A percentile compares a stretch with the other conserved stretches of the same genome.
phyloP scores from a whole-genome alignment of 1,140 invertebrate genomes.

The Megalopta genalis region DNA sequence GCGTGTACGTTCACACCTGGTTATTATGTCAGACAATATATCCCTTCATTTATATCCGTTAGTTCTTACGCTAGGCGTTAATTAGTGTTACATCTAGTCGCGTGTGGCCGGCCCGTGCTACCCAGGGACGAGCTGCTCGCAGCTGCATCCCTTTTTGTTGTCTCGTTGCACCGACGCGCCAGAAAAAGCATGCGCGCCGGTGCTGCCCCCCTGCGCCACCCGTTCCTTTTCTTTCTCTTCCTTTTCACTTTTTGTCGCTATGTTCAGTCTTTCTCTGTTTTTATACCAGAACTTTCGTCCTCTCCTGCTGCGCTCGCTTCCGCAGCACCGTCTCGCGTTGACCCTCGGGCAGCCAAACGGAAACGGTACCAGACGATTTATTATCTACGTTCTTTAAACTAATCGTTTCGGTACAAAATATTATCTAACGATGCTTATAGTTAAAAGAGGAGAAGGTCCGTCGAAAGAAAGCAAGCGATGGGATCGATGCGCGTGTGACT shows the following conservation, averaged over 20 bases:
- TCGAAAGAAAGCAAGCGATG: too few relatives aligned
- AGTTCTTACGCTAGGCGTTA: conserved; percentile 76
- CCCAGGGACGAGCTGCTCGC: conserved; percentile 59
- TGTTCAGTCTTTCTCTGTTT: not conserved
- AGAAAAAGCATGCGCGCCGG: conserved; percentile 47
- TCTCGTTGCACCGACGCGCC: conserved; percentile 38
- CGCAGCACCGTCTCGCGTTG: not conserved
- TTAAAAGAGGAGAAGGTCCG: too few relatives aligned
- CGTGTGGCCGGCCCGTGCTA: conserved; percentile 79
- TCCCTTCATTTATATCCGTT: conserved; percentile 69
- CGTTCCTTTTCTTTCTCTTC: not conserved
- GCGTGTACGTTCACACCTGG: conserved; percentile 39
- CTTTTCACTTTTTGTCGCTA: not conserved
- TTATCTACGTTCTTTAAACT: too few relatives aligned
- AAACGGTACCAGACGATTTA: too few relatives aligned
- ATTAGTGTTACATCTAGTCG: conserved; percentile 78
- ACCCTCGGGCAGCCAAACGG: not conserved
- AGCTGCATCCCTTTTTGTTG: conserved; percentile 28
- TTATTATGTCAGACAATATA: conserved; percentile 70
- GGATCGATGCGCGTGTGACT: too few relatives aligned
- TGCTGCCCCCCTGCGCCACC: not conserved
- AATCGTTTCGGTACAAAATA: too few relatives aligned
- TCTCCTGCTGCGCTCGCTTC: not conserved
- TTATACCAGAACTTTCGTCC: not conserved
- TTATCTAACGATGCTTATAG: too few relatives aligned